Evolutionary conservation across 2,113 vertebrate genomes (phyloP), one percentile per base, ranked within the genome.

Genomic region (Narcine bancroftii): DNA sequence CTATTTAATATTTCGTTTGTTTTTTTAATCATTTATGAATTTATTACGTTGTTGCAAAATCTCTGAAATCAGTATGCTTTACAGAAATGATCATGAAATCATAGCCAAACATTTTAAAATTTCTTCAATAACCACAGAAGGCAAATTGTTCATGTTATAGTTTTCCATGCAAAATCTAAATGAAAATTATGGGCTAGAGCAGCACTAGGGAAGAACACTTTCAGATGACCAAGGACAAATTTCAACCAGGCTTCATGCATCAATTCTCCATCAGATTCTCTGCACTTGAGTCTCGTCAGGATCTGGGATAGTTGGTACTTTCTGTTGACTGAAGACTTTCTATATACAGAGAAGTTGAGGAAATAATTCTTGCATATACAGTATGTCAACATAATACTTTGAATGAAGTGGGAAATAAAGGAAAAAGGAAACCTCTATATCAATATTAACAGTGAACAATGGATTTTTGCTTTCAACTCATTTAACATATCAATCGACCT

Each of bases 1-100:
- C 97, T 98, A 94, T 60, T 87, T 42, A 60, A 19, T 66, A 29
- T 0, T 69, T 42, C 66, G 21, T 47, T 21, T n/a, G n/a, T n/a
- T n/a, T n/a, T n/a, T n/a, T n/a, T n/a, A n/a, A n/a, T n/a, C n/a
- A n/a, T n/a, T n/a, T n/a, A n/a, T n/a, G n/a, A n/a, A n/a, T n/a
- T n/a, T 66, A 29, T 0, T 69, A 69, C 66, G 21, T 47, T 21
- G 5, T 65, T 45, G 6, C 36, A 66, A 42, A 36, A 26, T 71
- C 45, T 42, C 63, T 92, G 11, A 89, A 89, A 89, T 21, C 3
- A 13, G 42, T 29, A 65, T 11, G 65, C 24, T 45, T 36, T 17
- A 26, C 19, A 92, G 24, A 83, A 56, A 1, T 85, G 2, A n/a
- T 56, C 81, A 85, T 56, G 15, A 85, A 85, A 50, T 56, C 33